These are phyloP conservation scores for Ormyrus rosae DNA, from an alignment of 2,888 invertebrate species.

Conservation along the genomic window DNA sequence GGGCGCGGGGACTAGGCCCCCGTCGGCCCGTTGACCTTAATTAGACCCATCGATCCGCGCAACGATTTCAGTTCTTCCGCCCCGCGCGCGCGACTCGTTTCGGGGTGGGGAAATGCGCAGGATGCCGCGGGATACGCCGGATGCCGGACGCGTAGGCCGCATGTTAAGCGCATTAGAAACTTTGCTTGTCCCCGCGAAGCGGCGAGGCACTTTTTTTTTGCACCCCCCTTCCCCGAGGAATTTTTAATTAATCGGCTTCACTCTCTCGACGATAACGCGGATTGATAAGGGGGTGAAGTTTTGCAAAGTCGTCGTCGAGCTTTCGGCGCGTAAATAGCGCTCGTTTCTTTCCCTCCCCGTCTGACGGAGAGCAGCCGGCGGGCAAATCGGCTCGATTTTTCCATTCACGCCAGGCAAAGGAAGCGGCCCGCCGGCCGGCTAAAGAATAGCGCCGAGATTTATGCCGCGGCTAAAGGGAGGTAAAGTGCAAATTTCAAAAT, in stretches of 20 bases:
- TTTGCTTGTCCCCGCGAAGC: not conserved
- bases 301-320: constrained; percentile 45
- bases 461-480: not conserved
- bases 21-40: constrained; percentile 29
- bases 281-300: constrained; percentile 55
- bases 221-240: not conserved
- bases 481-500: constrained; percentile 11
- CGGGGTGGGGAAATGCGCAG: not conserved
- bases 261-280: constrained; percentile 49
- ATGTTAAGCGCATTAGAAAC: constrained; percentile 12
- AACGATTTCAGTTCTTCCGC: not conserved
- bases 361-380: not conserved
- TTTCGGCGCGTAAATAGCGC: constrained; percentile 6
- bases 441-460: not conserved
- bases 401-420: constrained; percentile 15
- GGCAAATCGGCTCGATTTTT: constrained; percentile 34
- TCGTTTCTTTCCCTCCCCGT: not conserved
- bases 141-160: not conserved
- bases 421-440: not conserved
- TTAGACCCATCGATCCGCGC: constrained; percentile 39
- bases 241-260: constrained; percentile 18
- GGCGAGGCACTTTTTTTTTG: constrained; percentile 7
- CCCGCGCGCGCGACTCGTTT: not conserved
- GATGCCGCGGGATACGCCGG: no score
- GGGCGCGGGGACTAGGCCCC: not conserved